Percentiles rank a stretch among this genome's conserved stretches.
phyloP scores from a whole-genome alignment of 2,113 vertebrate genomes.

The Pteropus alecto region DNA sequence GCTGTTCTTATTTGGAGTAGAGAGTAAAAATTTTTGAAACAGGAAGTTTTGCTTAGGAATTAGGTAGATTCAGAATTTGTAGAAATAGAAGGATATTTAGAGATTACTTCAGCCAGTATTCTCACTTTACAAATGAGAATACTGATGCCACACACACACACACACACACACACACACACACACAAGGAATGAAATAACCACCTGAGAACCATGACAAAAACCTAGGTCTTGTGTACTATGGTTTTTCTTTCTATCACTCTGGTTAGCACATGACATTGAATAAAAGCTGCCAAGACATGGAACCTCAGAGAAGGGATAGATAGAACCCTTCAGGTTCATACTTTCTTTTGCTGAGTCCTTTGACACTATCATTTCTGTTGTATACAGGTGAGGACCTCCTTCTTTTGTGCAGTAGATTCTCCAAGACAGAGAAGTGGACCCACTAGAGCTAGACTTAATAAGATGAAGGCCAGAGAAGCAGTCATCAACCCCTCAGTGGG shows the following conservation, averaged over 20 bases:
- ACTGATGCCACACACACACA: not conserved
- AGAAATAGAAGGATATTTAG: not conserved
- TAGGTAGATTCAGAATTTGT: not conserved
- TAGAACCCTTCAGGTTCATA: not conserved
- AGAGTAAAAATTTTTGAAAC: not conserved
- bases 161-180: no score
- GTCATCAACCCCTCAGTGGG: not conserved
- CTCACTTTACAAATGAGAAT: conserved; percentile 17
- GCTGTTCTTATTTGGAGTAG: not conserved
- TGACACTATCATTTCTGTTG: not conserved
- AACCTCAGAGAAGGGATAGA: not conserved
- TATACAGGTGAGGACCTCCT: not conserved
- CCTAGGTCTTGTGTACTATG: not conserved
- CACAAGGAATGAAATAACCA: not conserved
- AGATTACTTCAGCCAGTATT: not conserved
- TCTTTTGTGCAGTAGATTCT: not conserved
- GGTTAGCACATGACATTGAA: not conserved
- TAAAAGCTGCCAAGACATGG: not conserved
- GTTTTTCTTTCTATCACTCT: not conserved
- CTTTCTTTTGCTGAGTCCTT: not conserved
- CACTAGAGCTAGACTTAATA: not conserved
- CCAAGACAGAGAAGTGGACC: not conserved
- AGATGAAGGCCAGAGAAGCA: not conserved
- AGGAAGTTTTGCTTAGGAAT: conserved; percentile 11
- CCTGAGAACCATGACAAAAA: not conserved